phyloP scores from a whole-genome alignment of 2,797 vertebrate genomes.

The Pogonophryne albipinna region DNA sequence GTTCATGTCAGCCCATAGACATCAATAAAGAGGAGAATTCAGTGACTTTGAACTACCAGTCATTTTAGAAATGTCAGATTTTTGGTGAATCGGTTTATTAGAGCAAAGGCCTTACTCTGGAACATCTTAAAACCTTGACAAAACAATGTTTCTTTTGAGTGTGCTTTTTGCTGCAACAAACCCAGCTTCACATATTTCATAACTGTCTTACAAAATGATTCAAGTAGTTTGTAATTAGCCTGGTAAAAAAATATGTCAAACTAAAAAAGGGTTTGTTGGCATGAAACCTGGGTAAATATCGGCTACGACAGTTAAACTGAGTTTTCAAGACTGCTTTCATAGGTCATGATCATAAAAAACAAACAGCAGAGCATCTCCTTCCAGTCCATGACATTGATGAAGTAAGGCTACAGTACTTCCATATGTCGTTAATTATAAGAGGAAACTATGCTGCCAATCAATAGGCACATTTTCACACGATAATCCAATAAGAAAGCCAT shows the following conservation, averaged over 20 bases:
- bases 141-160: not conserved
- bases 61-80: slow-evolving; percentile 6
- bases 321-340: slow-evolving; percentile 3
- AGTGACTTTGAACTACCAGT: not conserved
- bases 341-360: slow-evolving; percentile 30
- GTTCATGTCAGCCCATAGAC: slow-evolving; percentile 12
- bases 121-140: not conserved
- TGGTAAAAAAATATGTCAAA: not conserved
- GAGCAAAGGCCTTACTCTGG: not conserved
- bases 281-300: not conserved
- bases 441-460: slow-evolving; percentile 37
- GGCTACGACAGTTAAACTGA: not conserved
- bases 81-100: not conserved
- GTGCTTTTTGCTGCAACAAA: not conserved
- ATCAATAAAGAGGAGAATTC: slow-evolving; percentile 2
- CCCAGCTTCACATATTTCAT: not conserved
- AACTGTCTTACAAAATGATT: not conserved
- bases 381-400: not conserved
- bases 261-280: not conserved
- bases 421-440: slow-evolving; percentile 35
- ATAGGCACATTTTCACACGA: slow-evolving; percentile 44
- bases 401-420: slow-evolving; percentile 27
- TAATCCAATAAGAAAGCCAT: slow-evolving; percentile 46
- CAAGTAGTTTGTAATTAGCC: not conserved
- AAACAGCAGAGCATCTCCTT: slow-evolving; percentile 8